Percentiles rank a stretch among this genome's conserved stretches.
Evolutionary conservation across 2,888 invertebrate genomes (phyloP).

Genomic region (Pinctada fucata): DNA sequence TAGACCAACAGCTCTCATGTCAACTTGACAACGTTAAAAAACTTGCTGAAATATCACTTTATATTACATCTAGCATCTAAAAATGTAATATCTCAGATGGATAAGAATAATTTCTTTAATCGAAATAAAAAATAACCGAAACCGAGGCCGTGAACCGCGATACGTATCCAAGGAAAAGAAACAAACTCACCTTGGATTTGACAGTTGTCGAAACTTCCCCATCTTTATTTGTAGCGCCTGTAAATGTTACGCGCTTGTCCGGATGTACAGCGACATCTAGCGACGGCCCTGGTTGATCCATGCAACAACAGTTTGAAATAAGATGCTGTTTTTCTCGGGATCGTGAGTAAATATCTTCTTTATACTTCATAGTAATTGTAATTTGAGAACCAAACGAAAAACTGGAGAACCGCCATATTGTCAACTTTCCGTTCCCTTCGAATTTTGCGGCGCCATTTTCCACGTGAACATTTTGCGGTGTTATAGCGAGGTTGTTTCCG

Average conservation of each 20-base stretch:
- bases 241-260: constrained; percentile 38
- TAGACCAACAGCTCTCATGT: too few species aligned
- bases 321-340: constrained; percentile 46
- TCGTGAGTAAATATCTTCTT: constrained; percentile 31
- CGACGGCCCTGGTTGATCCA: constrained; percentile 41
- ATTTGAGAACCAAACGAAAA: constrained; percentile 49
- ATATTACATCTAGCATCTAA: too few species aligned
- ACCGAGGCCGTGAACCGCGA: too few species aligned
- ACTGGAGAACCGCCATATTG: constrained; percentile 55
- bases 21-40: too few species aligned
- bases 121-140: too few species aligned
- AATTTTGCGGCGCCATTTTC: constrained; percentile 47
- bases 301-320: constrained; percentile 54
- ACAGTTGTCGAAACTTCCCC: constrained; percentile 48
- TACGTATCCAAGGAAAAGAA: too few species aligned
- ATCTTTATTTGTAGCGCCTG: constrained; percentile 38
- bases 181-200: constrained; percentile 44
- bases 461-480: constrained; percentile 45
- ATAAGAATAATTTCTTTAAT: too few species aligned
- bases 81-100: too few species aligned
- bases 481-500: constrained; percentile 46
- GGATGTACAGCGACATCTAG: constrained; percentile 49
- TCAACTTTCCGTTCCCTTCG: constrained; percentile 45
- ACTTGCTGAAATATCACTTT: too few species aligned
- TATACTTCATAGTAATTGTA: constrained; percentile 49